A percentile compares a stretch with the other conserved stretches of the same genome.
Conservation (phyloP, 2,797 vertebrate species). For the Oreonectes daqikongensis region DNA sequence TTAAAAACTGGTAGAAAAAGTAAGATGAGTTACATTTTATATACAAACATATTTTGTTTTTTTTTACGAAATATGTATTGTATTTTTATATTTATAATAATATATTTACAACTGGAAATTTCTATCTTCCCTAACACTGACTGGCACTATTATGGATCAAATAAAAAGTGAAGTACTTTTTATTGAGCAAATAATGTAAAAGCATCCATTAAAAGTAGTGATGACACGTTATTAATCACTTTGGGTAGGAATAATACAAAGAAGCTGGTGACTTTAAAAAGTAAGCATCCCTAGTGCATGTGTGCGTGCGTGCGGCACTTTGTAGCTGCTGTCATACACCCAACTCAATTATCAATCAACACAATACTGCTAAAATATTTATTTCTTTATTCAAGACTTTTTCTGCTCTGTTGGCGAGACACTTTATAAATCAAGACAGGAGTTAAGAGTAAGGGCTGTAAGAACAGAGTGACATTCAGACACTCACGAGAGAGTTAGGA, state of each 20-base stretch:
- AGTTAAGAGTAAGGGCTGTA: constrained; percentile 35
- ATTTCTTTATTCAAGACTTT: constrained; percentile 65
- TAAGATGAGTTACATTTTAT: too few species aligned
- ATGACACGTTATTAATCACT: not conserved
- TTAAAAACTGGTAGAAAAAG: too few species aligned
- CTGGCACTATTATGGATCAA: too few species aligned
- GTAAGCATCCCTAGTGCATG: not conserved
- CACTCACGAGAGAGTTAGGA: constrained; percentile 55
- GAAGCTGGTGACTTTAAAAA: not conserved
- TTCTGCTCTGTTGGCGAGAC: constrained; percentile 48
- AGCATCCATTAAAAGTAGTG: not conserved
- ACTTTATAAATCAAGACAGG: constrained; percentile 62
- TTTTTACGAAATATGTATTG: too few species aligned
- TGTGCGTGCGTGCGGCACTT: constrained; percentile 39
- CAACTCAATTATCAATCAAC: constrained; percentile 66
- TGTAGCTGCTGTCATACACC: constrained; percentile 54
- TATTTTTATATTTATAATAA: too few species aligned
- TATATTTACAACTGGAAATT: too few species aligned
- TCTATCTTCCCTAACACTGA: too few species aligned
- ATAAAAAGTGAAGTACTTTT: not conserved
- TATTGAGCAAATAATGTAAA: not conserved
- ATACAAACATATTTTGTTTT: too few species aligned
- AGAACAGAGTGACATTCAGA: constrained; percentile 51
- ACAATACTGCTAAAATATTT: constrained; percentile 65
- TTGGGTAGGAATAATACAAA: not conserved